Evolutionary conservation across 2,888 invertebrate species (phyloP).

Genomic region (Periphyllus acericola): DNA sequence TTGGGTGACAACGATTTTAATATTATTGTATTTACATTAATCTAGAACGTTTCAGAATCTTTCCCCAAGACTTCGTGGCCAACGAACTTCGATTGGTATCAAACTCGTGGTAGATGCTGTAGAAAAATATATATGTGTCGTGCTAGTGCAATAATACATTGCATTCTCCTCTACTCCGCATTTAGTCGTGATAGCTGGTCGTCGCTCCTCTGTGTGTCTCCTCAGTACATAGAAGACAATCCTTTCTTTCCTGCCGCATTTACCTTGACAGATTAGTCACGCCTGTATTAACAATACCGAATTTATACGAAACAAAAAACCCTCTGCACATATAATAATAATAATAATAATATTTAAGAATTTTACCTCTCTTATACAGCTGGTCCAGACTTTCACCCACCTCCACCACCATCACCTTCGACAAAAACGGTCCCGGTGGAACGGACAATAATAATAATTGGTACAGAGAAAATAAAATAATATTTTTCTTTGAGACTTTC

Average conservation of each 20-base stretch:
- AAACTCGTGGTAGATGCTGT: background rate
- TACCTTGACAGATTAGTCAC: constrained; percentile 59
- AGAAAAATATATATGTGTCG: background rate
- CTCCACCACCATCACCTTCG: background rate
- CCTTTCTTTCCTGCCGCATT: constrained; percentile 25
- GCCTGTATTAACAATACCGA: constrained; percentile 56
- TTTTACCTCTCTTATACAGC: background rate
- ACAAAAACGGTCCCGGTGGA: background rate
- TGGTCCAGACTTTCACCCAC: constrained; percentile 43
- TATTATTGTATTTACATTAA: constrained; percentile 7
- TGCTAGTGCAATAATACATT: constrained; percentile 12
- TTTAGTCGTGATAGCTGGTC: constrained; percentile 22
- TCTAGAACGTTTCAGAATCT: constrained; percentile 23
- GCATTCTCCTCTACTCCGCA: background rate
- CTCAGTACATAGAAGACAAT: constrained; percentile 33
- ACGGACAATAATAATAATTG: constrained; percentile 4
- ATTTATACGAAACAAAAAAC: constrained; percentile 54
- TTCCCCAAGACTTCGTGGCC: constrained; percentile 3
- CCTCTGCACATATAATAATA: constrained; percentile 33
- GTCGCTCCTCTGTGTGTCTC: constrained; percentile 25
- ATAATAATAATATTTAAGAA: constrained; percentile 21
- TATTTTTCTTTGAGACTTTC: constrained; percentile 8
- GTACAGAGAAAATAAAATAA: constrained; percentile 3
- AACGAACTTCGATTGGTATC: constrained; percentile 51
- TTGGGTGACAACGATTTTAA: background rate